A percentile compares a stretch with the other conserved stretches of the same genome.
These are phyloP conservation scores for Chiloscyllium punctatum DNA, from an alignment of 2,797 vertebrate genomes.

Conservation along the genomic window DNA sequence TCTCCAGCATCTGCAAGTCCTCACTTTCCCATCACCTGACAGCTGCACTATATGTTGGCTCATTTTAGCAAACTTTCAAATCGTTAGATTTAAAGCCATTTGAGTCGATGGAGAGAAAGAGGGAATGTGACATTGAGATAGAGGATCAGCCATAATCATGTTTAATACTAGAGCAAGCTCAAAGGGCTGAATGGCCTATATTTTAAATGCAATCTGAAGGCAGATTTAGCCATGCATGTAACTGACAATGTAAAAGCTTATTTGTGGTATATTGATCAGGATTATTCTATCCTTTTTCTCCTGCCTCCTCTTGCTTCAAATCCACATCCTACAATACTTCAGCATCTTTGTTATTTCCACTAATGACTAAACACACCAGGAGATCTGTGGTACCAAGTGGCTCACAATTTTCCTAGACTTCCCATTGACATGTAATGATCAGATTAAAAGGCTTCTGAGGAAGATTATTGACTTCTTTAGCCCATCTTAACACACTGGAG, in stretches of 20 bases:
- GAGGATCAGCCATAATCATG: too few species aligned
- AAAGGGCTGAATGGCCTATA: neutral
- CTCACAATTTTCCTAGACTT: neutral
- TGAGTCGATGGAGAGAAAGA: too few species aligned
- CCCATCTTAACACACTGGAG: neutral
- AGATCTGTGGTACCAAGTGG: neutral
- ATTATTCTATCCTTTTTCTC: neutral
- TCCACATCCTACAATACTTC: neutral
- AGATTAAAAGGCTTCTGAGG: neutral
- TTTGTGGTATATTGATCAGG: neutral
- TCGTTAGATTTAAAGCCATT: too few species aligned
- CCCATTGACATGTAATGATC: neutral
- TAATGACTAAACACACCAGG: neutral
- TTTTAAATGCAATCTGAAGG: too few species aligned
- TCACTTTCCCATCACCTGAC: too few species aligned
- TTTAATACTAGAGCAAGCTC: too few species aligned
- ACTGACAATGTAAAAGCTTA: neutral
- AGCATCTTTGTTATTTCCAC: neutral
- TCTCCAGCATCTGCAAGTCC: too few species aligned
- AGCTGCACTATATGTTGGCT: too few species aligned
- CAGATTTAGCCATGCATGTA: neutral
- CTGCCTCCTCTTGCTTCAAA: neutral
- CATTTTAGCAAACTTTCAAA: too few species aligned
- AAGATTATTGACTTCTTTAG: neutral
- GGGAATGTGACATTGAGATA: too few species aligned